These are phyloP conservation scores for Xenopus tropicalis DNA, from an alignment of 2,113 vertebrate species.

Conservation along the genomic window UCB_Xtro_10.0 CM004445.2:101562501-101563000, in stretches of 20 bases:
- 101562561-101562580: constrained; percentile 50
- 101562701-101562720: constrained; percentile 60
- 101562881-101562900: not conserved
- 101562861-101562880: constrained; percentile 26
- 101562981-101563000: too few species aligned
- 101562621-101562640: constrained; percentile 49
- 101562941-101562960: too few species aligned
- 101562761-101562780: constrained; percentile 48
- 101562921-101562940: not conserved
- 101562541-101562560: constrained; percentile 46
- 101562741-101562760: constrained; percentile 56
- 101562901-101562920: not conserved
- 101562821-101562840: constrained; percentile 45
- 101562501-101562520: constrained; percentile 46
- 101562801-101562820: constrained; percentile 30
- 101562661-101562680: constrained; percentile 61
- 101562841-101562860: constrained; percentile 10
- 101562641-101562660: constrained; percentile 60
- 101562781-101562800: constrained; percentile 32
- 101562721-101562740: constrained; percentile 55
- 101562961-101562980: too few species aligned
- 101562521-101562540: constrained; percentile 23
- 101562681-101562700: constrained; percentile 56
- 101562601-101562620: constrained; percentile 55
- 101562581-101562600: constrained; percentile 50